Evolutionary conservation across 2,888 invertebrate species (phyloP), one percentile per base, ranked within the genome.

Genomic region (Scelioninae gen. 2): DNA sequence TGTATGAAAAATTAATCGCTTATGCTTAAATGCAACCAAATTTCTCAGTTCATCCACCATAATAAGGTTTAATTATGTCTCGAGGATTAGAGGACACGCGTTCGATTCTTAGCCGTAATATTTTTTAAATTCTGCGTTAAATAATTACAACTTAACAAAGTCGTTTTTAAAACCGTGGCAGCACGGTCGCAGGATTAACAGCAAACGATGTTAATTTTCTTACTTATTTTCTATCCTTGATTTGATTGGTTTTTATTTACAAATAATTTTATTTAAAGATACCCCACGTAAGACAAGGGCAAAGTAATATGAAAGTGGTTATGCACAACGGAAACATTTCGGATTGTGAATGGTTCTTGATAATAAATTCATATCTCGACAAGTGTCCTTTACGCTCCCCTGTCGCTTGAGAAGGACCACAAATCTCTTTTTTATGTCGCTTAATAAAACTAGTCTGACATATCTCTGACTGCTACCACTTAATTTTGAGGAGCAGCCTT

Each of bases 391-490:
- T 69, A 74, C 71, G 72, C 73, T 76, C 75, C 73, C 77, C 61
- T 6, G 33, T 60, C 60, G 50, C 68, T 67, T 31, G 58, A 58
- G 33, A 52, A 77, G 74, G 80, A 81, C 81, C 81, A 85, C 85
- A 85, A 85, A 85, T 85, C 84, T 85, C 82, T 81, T 85, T 85
- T 86, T 85, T 84, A 84, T 83, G 79, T 81, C 82, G 82, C 83
- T 84, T 85, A 85, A 86, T 86, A 86, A 86, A 85, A 85, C 85
- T 83, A 79, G 82, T 77, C 84, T 82, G 85, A 85, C 85, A 84
- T 85, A 85, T 85, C 84, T 85, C 82, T 80, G 85, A 84, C 85
- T 85, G 81, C 83, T 83, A 84, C 84, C 84, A 85, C 85, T 85
- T 86, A 86, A 86, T 86, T 85, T 83, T 78, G 79, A 71, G 70